Evolutionary conservation across 2,797 vertebrate genomes (phyloP), one percentile per base, ranked within the genome.

Genomic region (Macrochelys suwanniensis): DNA sequence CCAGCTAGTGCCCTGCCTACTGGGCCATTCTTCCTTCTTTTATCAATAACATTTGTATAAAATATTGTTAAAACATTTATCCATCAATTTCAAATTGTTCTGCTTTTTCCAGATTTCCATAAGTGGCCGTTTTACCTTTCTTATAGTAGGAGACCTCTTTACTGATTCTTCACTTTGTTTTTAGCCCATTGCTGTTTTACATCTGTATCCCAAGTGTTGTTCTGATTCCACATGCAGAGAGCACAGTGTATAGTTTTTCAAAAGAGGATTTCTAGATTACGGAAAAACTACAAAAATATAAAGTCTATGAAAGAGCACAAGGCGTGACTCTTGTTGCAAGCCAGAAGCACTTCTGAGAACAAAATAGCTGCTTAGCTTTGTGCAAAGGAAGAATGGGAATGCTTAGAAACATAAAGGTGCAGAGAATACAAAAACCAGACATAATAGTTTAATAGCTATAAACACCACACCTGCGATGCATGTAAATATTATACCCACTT

Each of bases 351-450:
- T 17, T 0, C 11, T 5, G 56, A 53, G n/a, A 47, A 54, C 11
- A 53, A 78, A 82, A 11, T 0, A 1, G 19, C 21, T 1, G 0
- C 26, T 16, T n/a, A 2, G 4, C 45, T 47, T 17, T 13, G n/a
- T 53, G 17, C 45, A 33, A 4, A 11, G 26, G 37, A 6, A 71
- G 15, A 5, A 10, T 15, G 61, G 33, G 15, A 5, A 10, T 15
- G 61, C 71, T 84, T 8, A 54, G 21, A 80, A 21, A 6, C 2
- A 23, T 19, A 42, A 61, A 87, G 59, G 19, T 0, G 5, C 1
- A 11, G 51, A 26, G 80, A 65, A 56, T 5, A 5, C 65, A 6
- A 4, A 42, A 54, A 54, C 28, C 11, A 57, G 59, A 33, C 59
- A 61, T 13, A 61, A 3, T 28, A 11, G 49, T 54, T 88, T 77